Evolutionary conservation across 92 coral and sea anemone species (phyloP), one percentile per base, ranked within the genome.

Genomic region (Muricea muricata): DNA sequence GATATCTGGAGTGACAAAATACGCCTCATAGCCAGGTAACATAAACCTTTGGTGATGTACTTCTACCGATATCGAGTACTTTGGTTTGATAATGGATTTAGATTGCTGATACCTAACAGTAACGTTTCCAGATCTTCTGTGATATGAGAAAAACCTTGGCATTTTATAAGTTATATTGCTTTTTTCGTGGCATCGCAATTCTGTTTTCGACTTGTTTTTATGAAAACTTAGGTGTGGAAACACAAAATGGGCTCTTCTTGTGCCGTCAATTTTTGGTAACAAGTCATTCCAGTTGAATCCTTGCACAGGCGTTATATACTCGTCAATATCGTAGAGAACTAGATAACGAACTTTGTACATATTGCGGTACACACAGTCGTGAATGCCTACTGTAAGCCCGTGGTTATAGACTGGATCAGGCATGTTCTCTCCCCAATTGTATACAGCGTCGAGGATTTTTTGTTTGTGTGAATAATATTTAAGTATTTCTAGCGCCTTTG

Each of bases 281-380:
- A n/a, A n/a, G n/a, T n/a, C n/a, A 7, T 40, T 57, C 79, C 60
- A 41, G 58, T 73, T 41, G 1, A 73, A 28, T 26, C 29, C 5
- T 42, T 25, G 11, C 79, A 18, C 52, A 3, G 79, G 79, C 21
- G 28, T 42, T 20, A 73, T 73, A 30, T 41, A 29, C 24, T 73
- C 79, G 33, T 73, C 79, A 21, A 73, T 23, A 41, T 73, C 79
- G 50, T 46, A 40, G n/a, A n/a, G n/a, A n/a, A n/a, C n/a, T n/a
- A n/a, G n/a, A n/a, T n/a, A n/a, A n/a, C n/a, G n/a, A n/a, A n/a
- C n/a, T n/a, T n/a, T n/a, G n/a, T n/a, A n/a, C n/a, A n/a, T n/a
- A n/a, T n/a, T n/a, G n/a, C n/a, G n/a, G n/a, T n/a, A n/a, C n/a
- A n/a, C n/a, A n/a, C n/a, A n/a, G n/a, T n/a, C n/a, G n/a, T n/a